phyloP scores from a whole-genome alignment of 2,888 invertebrate genomes.

The Anarsia innoxiella region DNA sequence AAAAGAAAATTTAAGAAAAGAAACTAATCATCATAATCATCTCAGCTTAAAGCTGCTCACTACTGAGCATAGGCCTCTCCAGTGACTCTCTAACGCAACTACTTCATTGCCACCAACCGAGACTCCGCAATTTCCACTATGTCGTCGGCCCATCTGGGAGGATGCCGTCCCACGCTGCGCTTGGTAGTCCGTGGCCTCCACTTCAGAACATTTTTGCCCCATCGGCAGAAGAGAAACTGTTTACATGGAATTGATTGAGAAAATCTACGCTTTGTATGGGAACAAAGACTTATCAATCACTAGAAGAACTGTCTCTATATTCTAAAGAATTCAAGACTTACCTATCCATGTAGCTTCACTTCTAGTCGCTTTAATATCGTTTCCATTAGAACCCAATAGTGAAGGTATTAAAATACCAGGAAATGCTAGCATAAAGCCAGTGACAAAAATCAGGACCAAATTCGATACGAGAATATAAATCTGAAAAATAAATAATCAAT shows the following conservation, averaged over 20 bases:
- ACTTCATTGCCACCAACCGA: too few relatives aligned
- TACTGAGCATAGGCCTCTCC: background rate
- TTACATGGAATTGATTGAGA: background rate
- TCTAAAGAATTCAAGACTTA: conserved; percentile 17
- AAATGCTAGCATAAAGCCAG: conserved; percentile 16
- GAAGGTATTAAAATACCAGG: conserved; percentile 33
- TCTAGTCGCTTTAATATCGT: conserved; percentile 29
- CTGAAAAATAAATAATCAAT: too few relatives aligned
- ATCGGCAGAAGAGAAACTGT: background rate
- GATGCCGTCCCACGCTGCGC: too few relatives aligned
- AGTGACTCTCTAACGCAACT: background rate
- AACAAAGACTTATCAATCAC: background rate
- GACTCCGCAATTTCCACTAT: too few relatives aligned
- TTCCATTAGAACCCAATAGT: conserved; percentile 26
- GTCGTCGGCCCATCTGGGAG: too few relatives aligned
- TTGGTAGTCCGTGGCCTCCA: background rate
- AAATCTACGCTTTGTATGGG: background rate
- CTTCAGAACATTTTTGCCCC: background rate
- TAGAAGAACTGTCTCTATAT: background rate
- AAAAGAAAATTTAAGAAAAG: background rate
- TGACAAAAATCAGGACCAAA: too few relatives aligned
- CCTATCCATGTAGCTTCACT: conserved; percentile 39
- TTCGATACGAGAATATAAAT: too few relatives aligned
- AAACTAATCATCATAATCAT: background rate
- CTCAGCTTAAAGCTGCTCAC: background rate